Base-by-base conservation (phyloP, 2,888 invertebrate species). In the Helobdella robusta region DNA sequence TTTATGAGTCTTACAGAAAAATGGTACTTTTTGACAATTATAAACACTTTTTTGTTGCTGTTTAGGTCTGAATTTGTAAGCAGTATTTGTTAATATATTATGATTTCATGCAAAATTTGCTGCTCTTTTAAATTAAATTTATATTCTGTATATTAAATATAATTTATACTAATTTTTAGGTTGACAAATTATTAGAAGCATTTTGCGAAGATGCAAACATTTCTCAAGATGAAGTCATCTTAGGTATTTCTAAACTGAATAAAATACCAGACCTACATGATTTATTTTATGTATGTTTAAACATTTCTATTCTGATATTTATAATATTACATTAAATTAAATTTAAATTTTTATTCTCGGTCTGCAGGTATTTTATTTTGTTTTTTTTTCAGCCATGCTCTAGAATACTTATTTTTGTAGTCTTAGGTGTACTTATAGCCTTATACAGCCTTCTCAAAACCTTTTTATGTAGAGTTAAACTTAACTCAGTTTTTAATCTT, bases 131-230 rank as follows among this genome's bases (percentile, higher is more conserved):
- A 59, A 32, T 28, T n/a, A 32, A 34, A 2, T 32, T n/a, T 34
- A 59, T n/a, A 46, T 48, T 40, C n/a, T 15, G n/a, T 40, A 40
- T 15, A 40, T 11, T 59, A 28, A 28, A 28, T 28, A 11, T 59
- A 6, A 8, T 59, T n/a, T 35, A 23, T 30, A 35, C 32, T 59
- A n/a, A 44, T 8, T 64, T 52, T 25, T 72, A 87, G 87, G 87
- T 92, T n/a, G 91, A 91, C 75, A 85, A 87, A 65, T 87, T 93
- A 85, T 82, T 93, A 54, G 88, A 89, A 52, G 89, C 88, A 66
- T 92, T 91, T 75, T 91, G 91, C 88, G 89, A 91, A 73, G 93
- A 93, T 54, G 52, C 23, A 8, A 63, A 64, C 35, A 90, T 93
- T 71, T 85, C 87, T 0, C 86, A 90, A 0, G 88, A 90, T 71